These are phyloP conservation scores for Delia radicum DNA, from an alignment of 1,140 invertebrate species.

Conservation along the genomic window DNA sequence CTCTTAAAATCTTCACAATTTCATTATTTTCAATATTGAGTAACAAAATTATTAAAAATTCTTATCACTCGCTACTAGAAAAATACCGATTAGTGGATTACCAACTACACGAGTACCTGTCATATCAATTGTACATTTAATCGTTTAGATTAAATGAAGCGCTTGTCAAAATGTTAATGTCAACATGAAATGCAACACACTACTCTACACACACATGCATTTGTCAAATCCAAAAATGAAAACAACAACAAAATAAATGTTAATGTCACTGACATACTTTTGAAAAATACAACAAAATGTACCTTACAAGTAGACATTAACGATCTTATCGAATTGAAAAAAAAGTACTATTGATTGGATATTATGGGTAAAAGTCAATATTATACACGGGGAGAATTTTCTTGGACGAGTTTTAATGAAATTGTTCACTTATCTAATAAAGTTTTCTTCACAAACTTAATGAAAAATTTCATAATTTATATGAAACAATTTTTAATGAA, in stretches of 20 bases:
- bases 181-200: not conserved
- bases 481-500: no score
- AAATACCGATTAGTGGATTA: not conserved
- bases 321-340: not conserved
- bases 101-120: slow-evolving; percentile 12
- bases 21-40: no score
- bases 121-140: slow-evolving; percentile 19
- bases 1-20: no score
- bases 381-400: no score
- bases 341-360: no score
- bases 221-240: not conserved
- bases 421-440: no score
- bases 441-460: no score
- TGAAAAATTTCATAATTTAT: no score
- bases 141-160: slow-evolving; percentile 15
- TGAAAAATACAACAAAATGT: not conserved
- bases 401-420: no score
- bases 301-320: not conserved
- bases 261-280: not conserved
- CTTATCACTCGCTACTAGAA: not conserved
- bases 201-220: not conserved
- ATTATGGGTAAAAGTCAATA: no score
- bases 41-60: not conserved
- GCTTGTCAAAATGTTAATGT: slow-evolving; percentile 20
- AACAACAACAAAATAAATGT: not conserved